phyloP scores from a whole-genome alignment of 2,888 invertebrate genomes.

The Cantharis rustica region DNA sequence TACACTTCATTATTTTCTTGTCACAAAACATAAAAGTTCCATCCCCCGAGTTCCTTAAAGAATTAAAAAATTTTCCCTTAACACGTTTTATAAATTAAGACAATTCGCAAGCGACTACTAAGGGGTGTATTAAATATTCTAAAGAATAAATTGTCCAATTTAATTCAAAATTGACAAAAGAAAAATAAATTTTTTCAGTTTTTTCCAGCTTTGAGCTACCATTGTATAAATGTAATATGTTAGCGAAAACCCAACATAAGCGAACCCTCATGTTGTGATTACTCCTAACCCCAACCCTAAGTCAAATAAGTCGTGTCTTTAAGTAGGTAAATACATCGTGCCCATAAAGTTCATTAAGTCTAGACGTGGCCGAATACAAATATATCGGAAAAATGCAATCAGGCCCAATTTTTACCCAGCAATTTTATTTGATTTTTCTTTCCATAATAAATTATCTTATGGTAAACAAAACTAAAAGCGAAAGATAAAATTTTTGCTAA shows the following conservation, averaged over 20 bases:
- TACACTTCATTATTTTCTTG: slow-evolving; percentile 15
- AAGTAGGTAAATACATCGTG: slow-evolving; percentile 54
- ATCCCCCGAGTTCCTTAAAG: background rate
- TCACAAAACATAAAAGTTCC: background rate
- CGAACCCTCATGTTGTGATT: slow-evolving; percentile 38
- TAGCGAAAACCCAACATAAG: slow-evolving; percentile 9
- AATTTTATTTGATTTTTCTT: background rate
- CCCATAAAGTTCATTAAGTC: slow-evolving; percentile 55
- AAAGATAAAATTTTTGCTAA: slow-evolving; percentile 8
- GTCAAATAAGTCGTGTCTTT: slow-evolving; percentile 42
- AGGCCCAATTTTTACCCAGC: background rate
- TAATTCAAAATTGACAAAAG: background rate
- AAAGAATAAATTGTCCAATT: background rate
- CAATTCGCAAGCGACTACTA: background rate
- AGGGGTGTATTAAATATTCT: background rate
- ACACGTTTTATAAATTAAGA: background rate
- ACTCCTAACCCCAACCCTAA: slow-evolving; percentile 44
- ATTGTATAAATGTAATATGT: slow-evolving; percentile 13
- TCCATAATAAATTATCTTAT: background rate
- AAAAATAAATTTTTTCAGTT: background rate
- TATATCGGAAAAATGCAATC: background rate
- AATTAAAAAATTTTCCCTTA: background rate
- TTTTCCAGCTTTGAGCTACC: background rate
- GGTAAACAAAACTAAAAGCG: background rate
- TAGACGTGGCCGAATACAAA: slow-evolving; percentile 33